Conservation (phyloP, 2,888 invertebrate genomes). For the Oasisia sp. region DNA sequence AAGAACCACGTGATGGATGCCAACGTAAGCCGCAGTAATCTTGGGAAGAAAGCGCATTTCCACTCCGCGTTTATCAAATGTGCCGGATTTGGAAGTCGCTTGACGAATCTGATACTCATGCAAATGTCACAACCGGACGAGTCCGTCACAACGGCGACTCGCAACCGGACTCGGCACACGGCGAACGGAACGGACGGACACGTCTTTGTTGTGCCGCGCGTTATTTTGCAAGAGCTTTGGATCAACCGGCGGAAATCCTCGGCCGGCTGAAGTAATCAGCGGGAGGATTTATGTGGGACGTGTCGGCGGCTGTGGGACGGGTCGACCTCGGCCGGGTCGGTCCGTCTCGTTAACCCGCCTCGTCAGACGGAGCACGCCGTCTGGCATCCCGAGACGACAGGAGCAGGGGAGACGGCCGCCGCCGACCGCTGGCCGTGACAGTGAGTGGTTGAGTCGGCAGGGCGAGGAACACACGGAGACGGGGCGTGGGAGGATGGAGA, state of each 20-base stretch:
- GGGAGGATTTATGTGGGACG: background rate
- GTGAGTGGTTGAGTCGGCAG: background rate
- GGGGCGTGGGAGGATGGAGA: background rate
- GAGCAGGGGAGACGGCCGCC: background rate
- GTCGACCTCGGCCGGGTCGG: background rate
- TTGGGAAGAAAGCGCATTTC: background rate
- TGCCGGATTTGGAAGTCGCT: slow-evolving; percentile 5
- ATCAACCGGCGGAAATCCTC: background rate
- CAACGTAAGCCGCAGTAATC: background rate
- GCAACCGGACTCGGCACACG: background rate
- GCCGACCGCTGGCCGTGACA: background rate
- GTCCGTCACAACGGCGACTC: background rate
- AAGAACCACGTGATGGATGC: background rate
- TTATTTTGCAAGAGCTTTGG: slow-evolving; percentile 7
- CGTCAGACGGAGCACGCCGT: background rate
- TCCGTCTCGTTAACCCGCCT: background rate
- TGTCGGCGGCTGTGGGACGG: background rate
- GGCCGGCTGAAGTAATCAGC: background rate
- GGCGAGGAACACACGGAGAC: background rate
- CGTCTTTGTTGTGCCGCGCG: background rate
- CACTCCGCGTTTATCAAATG: background rate
- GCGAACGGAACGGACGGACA: background rate
- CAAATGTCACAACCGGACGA: background rate
- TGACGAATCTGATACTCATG: background rate
- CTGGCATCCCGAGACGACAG: background rate